Conservation (phyloP, 2,888 invertebrate species). For the Caenorhabditis afra region DNA sequence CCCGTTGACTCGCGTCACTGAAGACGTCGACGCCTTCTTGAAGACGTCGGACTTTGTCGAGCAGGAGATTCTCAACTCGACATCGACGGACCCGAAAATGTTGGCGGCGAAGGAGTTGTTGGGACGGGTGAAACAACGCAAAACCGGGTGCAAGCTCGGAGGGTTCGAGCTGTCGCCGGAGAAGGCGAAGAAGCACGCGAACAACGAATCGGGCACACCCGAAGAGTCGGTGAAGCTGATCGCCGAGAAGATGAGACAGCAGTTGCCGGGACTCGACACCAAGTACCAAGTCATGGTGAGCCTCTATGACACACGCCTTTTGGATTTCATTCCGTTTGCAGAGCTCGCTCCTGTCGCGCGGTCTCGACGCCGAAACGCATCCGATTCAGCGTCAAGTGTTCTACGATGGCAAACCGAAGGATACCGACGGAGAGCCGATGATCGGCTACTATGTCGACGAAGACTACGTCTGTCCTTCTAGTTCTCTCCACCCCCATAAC, state of each 20-base stretch:
- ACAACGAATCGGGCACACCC: conserved; percentile 27
- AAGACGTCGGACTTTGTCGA: conserved; percentile 61
- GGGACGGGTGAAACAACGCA: conserved; percentile 20
- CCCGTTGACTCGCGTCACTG: conserved; percentile 38
- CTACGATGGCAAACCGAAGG: conserved; percentile 31
- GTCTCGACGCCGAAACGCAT: conserved; percentile 44
- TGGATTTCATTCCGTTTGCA: too few species aligned
- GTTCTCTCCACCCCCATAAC: background rate
- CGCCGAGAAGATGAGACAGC: conserved; percentile 12
- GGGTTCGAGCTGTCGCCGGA: conserved; percentile 22
- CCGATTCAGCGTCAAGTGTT: conserved; percentile 48
- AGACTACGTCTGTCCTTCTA: conserved; percentile 34
- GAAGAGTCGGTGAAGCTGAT: conserved; percentile 18
- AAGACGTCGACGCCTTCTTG: conserved; percentile 65
- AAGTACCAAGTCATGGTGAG: conserved; percentile 32
- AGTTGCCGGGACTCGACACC: background rate
- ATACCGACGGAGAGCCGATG: conserved; percentile 16
- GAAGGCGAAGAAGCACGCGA: conserved; percentile 14
- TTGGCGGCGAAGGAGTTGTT: conserved; percentile 15
- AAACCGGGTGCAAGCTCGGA: conserved; percentile 38
- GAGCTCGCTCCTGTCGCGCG: conserved; percentile 32
- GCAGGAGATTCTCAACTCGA: conserved; percentile 44
- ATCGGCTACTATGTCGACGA: conserved; percentile 34
- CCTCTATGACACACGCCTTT: too few species aligned
- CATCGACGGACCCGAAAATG: conserved; percentile 16